Evolutionary conservation across 2,888 invertebrate genomes (phyloP), one percentile per base, ranked within the genome.

Genomic region (Calameuta filiformis): DNA sequence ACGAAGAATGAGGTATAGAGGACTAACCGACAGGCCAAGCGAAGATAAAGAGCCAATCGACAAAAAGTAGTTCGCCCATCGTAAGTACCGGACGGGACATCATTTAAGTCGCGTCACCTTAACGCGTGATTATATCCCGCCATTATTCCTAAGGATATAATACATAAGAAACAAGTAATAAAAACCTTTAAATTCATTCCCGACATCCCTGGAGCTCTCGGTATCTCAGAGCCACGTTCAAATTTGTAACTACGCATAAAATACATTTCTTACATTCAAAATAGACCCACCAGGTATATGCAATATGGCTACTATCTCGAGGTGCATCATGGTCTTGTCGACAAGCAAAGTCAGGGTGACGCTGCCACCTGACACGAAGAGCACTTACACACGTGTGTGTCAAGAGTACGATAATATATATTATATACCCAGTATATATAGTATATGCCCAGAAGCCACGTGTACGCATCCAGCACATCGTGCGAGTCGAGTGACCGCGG

Each of bases 51-150:
- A 82, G 86, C 85, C 83, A 85, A 85, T 87, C 84, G 84, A 84
- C 90, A 89, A 90, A 90, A 90, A 90, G 89, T 89, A 87, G 89
- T 87, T 89, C 86, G 87, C 84, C 83, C 85, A 81, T 87, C 86
- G 86, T 84, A 83, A 33, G 71, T 33, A 71, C 71, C 71, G 71
- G 71, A 71, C 71, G 71, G 12, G 71, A 71, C 31, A 71, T 33
- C 33, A 31, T 31, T 71, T 33, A 71, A 71, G 71, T 71, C 71
- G 71, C 71, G 71, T 31, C 71, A 71, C 71, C 31, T 71, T 71
- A 71, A 71, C 71, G 71, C 31, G 71, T 56, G 56, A 56, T 56
- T 56, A 56, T 56, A 56, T 56, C 56, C 56, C 23, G 23, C 56
- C 56, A 56, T 23, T 56, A 56, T 56, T 56, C 56, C 56, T 56